These are phyloP conservation scores for Tiliqua scincoides DNA, from an alignment of 2,113 vertebrate species.

Conservation along the genomic window DNA sequence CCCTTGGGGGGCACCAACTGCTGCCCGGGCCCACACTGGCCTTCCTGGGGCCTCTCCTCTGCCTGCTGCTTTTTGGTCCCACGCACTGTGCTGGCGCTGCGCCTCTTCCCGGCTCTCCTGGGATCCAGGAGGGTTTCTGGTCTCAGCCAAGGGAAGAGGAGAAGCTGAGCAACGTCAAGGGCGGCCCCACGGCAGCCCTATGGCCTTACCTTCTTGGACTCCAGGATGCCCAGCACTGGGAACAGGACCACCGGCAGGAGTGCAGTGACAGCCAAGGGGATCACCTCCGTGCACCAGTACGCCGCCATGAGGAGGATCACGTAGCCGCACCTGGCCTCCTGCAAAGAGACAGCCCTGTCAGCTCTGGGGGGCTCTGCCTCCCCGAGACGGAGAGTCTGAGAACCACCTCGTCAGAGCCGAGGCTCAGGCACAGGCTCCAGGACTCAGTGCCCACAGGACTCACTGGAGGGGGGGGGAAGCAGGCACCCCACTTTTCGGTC, in stretches of 20 bases:
- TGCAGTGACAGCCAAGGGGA: conserved; percentile 90
- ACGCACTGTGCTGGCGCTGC: too few species aligned
- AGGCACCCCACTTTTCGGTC: too few species aligned
- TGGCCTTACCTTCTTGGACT: conserved; percentile 85
- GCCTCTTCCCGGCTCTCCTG: too few species aligned
- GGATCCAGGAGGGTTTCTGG: too few species aligned
- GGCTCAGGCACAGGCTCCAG: background rate
- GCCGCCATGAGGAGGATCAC: conserved; percentile 92
- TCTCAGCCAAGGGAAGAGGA: background rate
- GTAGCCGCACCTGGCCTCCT: conserved; percentile 91
- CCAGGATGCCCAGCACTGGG: conserved; percentile 89
- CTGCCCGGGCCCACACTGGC: background rate
- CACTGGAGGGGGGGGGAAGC: background rate
- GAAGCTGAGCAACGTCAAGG: too few species aligned
- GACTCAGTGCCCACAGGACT: too few species aligned
- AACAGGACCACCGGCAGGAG: conserved; percentile 91
- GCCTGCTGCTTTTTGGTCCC: too few species aligned
- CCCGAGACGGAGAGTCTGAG: background rate
- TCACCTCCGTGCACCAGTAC: conserved; percentile 95
- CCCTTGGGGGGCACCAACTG: accelerated
- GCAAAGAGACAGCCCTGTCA: conserved; percentile 33
- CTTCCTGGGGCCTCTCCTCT: too few species aligned
- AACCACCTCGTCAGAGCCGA: background rate
- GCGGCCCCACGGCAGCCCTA: background rate
- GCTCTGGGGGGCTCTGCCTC: too few species aligned